phyloP scores from a whole-genome alignment of 2,797 vertebrate species.

The Lophotriccus pileatus region DNA sequence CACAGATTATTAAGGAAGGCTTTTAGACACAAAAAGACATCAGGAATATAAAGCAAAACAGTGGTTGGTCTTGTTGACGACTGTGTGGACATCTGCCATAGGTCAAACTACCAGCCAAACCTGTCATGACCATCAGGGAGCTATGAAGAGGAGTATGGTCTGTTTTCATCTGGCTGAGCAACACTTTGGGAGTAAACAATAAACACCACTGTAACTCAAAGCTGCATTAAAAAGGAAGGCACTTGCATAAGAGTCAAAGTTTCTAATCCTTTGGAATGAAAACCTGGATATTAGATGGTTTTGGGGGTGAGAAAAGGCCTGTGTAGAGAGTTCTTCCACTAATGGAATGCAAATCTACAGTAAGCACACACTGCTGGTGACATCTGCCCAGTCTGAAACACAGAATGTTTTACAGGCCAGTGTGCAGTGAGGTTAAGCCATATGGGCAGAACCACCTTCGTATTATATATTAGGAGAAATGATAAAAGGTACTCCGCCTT shows the following conservation, averaged over 20 bases:
- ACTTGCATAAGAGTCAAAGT: not conserved
- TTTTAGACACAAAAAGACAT: slow-evolving; percentile 3
- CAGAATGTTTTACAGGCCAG: not conserved
- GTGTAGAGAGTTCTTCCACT: not conserved
- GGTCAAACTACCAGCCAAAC: slow-evolving; percentile 38
- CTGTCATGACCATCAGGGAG: slow-evolving; percentile 2
- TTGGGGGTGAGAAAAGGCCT: not conserved
- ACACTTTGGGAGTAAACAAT: not conserved
- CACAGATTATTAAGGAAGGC: not conserved
- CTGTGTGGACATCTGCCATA: slow-evolving; percentile 31
- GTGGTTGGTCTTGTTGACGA: slow-evolving; percentile 21
- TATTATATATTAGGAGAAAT: not conserved
- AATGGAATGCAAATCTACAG: not conserved
- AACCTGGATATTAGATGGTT: accelerated
- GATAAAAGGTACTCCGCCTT: not conserved
- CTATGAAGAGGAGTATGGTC: not conserved
- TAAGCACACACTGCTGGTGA: not conserved
- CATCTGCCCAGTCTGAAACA: not conserved
- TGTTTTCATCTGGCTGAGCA: not conserved
- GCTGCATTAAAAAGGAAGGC: not conserved
- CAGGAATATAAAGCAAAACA: slow-evolving; percentile 1
- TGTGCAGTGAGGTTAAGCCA: not conserved
- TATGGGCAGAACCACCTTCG: not conserved
- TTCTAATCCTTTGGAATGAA: not conserved
- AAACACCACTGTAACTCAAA: not conserved